These are phyloP conservation scores for Trematocara zebra DNA, from an alignment of 2,113 vertebrate species.

Conservation along the genomic window DNA sequence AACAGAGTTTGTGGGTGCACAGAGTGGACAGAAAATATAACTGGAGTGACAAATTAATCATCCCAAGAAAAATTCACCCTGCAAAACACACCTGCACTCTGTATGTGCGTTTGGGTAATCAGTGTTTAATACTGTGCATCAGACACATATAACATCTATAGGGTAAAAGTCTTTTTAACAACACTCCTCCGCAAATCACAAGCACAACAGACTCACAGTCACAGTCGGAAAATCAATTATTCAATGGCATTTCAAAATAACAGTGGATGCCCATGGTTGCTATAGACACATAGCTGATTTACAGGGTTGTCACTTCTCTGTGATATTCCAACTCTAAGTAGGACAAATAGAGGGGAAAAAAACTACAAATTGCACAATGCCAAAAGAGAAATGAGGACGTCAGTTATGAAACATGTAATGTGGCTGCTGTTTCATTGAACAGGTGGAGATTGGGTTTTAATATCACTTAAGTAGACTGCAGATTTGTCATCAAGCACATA, in stretches of 20 bases:
- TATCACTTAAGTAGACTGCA: neutral
- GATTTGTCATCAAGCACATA: neutral
- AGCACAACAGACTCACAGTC: slow-evolving; percentile 39
- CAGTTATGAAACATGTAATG: neutral
- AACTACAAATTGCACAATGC: neutral
- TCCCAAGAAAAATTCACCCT: neutral
- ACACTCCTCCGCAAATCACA: slow-evolving; percentile 29
- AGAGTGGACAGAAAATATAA: neutral
- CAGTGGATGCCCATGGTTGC: slow-evolving; percentile 45
- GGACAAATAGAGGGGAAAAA: slow-evolving; percentile 14
- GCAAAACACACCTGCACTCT: neutral
- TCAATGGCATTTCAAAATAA: slow-evolving; percentile 61
- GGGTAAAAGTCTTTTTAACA: slow-evolving; percentile 11
- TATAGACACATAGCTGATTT: slow-evolving; percentile 58
- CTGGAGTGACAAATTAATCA: neutral
- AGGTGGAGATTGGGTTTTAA: neutral
- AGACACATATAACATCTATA: neutral
- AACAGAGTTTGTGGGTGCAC: neutral
- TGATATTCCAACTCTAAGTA: slow-evolving; percentile 41
- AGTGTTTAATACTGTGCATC: neutral
- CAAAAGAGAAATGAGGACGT: neutral
- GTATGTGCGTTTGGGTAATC: neutral
- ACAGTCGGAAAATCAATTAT: slow-evolving; percentile 64
- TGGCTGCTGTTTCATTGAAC: neutral
- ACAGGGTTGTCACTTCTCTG: slow-evolving; percentile 45